Conservation (phyloP, 2,113 vertebrate species). For the Spea multiplicata region DNA sequence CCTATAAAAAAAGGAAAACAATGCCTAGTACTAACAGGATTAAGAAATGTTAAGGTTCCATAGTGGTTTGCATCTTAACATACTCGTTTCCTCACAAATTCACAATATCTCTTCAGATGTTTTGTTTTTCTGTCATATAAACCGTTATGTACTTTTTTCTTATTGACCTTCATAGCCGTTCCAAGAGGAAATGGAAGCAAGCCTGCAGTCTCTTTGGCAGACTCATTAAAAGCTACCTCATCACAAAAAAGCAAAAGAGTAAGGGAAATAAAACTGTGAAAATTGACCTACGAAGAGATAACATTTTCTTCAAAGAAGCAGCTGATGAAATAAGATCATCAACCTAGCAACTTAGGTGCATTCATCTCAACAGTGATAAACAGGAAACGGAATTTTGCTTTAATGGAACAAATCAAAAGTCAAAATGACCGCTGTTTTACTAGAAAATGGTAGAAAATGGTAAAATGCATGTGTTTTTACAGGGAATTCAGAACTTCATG, state of each 20-base stretch:
- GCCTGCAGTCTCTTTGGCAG: conserved; percentile 27
- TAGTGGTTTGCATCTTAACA: too few species aligned
- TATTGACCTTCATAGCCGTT: conserved; percentile 24
- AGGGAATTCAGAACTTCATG: too few species aligned
- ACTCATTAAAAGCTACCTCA: conserved; percentile 38
- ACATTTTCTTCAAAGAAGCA: conserved; percentile 39
- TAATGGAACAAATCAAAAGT: neutral
- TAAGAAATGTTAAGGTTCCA: too few species aligned
- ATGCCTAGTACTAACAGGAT: too few species aligned
- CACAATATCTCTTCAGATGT: neutral
- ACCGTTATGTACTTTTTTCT: conserved; percentile 7
- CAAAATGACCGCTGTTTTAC: neutral
- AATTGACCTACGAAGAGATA: conserved; percentile 35
- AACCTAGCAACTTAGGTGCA: conserved; percentile 36
- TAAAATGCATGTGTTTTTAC: neutral
- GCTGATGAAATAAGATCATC: conserved; percentile 40
- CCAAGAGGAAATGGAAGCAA: conserved; percentile 24
- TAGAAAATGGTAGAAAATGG: neutral
- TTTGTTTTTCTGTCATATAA: conserved; percentile 9
- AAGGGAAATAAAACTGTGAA: conserved; percentile 23
- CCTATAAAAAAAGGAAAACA: too few species aligned
- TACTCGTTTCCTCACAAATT: too few species aligned
- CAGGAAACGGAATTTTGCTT: conserved; percentile 1
- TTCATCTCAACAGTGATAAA: conserved; percentile 16
- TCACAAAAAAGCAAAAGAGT: conserved; percentile 20